Conservation (phyloP, 1,140 invertebrate genomes). For the Lepidostoma basale region DNA sequence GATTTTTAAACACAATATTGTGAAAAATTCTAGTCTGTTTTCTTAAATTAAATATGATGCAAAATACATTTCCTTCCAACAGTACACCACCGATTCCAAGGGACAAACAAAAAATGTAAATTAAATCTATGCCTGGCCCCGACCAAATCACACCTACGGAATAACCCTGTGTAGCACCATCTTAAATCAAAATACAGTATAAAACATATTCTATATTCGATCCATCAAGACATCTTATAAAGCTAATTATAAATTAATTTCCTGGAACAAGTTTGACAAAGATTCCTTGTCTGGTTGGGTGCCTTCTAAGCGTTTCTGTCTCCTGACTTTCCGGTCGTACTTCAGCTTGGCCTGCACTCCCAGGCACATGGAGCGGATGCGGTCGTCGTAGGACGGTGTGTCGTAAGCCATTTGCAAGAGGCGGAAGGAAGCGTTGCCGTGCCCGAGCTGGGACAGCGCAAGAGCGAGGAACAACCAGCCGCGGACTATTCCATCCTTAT, state of each 20-base stretch:
- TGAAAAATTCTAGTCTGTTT: too few species aligned
- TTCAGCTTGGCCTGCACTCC: conserved; percentile 41
- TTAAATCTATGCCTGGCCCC: too few species aligned
- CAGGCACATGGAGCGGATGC: conserved; percentile 40
- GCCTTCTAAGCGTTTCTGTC: not conserved
- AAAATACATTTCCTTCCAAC: too few species aligned
- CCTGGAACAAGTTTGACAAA: not conserved
- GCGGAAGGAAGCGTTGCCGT: not conserved
- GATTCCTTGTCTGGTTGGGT: not conserved
- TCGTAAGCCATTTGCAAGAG: conserved; percentile 25
- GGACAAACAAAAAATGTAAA: too few species aligned
- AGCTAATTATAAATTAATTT: not conserved
- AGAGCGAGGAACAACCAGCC: conserved; percentile 41
- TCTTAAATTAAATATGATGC: too few species aligned
- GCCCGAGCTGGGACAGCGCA: conserved; percentile 38
- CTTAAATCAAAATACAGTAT: too few species aligned
- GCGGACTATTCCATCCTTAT: conserved; percentile 32
- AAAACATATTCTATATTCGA: too few species aligned
- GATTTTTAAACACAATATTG: too few species aligned
- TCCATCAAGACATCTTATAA: too few species aligned
- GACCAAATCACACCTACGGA: too few species aligned
- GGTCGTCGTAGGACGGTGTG: conserved; percentile 30
- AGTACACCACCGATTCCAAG: too few species aligned
- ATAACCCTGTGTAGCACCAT: too few species aligned
- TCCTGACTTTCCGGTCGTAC: conserved; percentile 35